Evolutionary conservation across 2,888 invertebrate species (phyloP), one percentile per base, ranked within the genome.

Genomic region (Ichneumoninae sp.): DNA sequence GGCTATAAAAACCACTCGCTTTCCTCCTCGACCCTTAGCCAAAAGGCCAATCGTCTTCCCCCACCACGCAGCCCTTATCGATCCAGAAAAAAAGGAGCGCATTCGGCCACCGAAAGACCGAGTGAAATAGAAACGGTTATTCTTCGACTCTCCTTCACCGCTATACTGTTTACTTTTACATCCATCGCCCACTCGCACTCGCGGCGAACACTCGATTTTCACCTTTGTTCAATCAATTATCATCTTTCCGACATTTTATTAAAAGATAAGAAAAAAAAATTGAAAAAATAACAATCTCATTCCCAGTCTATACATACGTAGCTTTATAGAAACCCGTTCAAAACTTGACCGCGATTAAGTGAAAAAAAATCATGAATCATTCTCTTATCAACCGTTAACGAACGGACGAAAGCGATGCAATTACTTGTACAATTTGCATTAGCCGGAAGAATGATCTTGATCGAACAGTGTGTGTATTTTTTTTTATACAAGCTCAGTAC

Each of bases 1-100:
- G 90, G 91, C 93, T 93, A 93, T 93, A 93, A 93, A 93, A 93
- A 93, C 93, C 93, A 93, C 93, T 93, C 93, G 93, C 90, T 91
- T 91, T 91, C 90, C 90, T 91, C 89, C 90, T 89, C 91, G 91
- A 90, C 91, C 91, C 92, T 93, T 89, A 89, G 89, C 90, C 91
- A 93, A 93, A 93, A 93, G 93, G 93, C 93, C 93, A 93, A 93
- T 92, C 90, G 89, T 78, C 86, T 86, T 85, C 88, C 88, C 90
- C 40, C 83, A 36, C 85, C 71, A 71, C 82, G 52, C 74, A 77
- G 40, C 77, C 80, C 83, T 89, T 93, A 93, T 93, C 92, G 93
- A 93, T 93, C 92, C 85, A 80, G 78, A 72, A 88, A 86, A 77
- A 79, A 75, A 70, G 70, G 36, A 76, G 50, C 71, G 62, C 80